Conservation (phyloP, 2,113 vertebrate species). For the Hepsetus odoe region DNA sequence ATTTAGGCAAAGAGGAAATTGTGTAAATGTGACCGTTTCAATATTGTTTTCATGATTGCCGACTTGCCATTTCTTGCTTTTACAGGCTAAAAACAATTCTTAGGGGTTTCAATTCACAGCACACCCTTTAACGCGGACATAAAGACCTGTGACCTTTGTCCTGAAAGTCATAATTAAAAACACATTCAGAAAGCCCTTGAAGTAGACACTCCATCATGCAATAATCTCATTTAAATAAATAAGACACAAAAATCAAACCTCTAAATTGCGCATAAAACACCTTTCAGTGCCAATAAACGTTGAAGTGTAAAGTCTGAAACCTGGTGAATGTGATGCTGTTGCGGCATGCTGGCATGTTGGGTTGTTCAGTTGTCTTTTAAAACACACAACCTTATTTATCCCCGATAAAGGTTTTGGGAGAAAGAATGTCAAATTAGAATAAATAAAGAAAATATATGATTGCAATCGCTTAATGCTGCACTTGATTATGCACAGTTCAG, state of each 20-base stretch:
- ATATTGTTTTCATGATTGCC: not conserved
- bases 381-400: not conserved
- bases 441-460: not conserved
- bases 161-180: not conserved
- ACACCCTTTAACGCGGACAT: not conserved
- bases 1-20: no score
- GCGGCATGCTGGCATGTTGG: not conserved
- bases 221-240: constrained; percentile 17
- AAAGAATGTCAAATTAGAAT: not conserved
- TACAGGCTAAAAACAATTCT: not conserved
- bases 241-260: constrained; percentile 9
- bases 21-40: not conserved
- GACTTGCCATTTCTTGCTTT: not conserved
- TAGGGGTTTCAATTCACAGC: not conserved
- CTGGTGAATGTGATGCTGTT: not conserved
- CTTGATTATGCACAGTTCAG: not conserved
- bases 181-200: not conserved
- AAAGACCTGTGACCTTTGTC: not conserved
- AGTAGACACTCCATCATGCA: not conserved
- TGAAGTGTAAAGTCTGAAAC: not conserved
- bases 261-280: not conserved
- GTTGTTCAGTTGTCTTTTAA: not conserved
- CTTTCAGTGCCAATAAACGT: not conserved
- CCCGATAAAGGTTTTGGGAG: not conserved
- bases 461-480: constrained; percentile 11